Evolutionary conservation across 2,888 invertebrate genomes (phyloP), one percentile per base, ranked within the genome.

Genomic region (Diaphora mendica): DNA sequence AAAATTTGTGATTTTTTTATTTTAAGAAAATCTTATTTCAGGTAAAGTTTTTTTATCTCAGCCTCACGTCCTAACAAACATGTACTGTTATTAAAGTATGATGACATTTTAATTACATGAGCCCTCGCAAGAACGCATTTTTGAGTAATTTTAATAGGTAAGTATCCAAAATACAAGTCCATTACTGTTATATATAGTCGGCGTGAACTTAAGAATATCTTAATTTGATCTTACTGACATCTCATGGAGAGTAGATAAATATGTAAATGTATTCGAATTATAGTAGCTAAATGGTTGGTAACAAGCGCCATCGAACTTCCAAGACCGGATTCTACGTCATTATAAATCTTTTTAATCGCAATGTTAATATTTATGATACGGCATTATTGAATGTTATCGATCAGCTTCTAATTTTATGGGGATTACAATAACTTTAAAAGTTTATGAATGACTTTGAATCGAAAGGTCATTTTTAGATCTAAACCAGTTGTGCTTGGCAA

Each of bases 191-290:
- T 13, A 59, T 64, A 65, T 75, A 64, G 68, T 23, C 8, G n/a
- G 59, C 39, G 73, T 82, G 68, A 75, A 77, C 73, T 13, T 64
- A 75, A 70, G 66, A 77, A 82, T 76, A 81, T 78, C 78, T 80
- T 77, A 74, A 78, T 84, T 72, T 67, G 69, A 79, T 84, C 77
- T 77, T 79, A 78, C 76, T 78, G 75, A 77, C 76, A 71, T 73
- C 64, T 77, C 26, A 64, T 79, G 72, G 67, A 75, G 73, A 74
- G 68, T 68, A 71, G 33, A 75, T 72, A 79, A 82, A 82, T 85
- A 85, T 85, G 82, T 77, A 74, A 82, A 85, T 84, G n/a, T 82
- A 85, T 85, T 82, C 84, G 74, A 76, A 72, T 67, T 64, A 74
- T 72, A 79, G 73, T 75, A 81, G 78, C 77, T 77, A 79, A 79